Base-by-base conservation (phyloP, 2,113 vertebrate genomes). In the Alouatta palliata region DNA sequence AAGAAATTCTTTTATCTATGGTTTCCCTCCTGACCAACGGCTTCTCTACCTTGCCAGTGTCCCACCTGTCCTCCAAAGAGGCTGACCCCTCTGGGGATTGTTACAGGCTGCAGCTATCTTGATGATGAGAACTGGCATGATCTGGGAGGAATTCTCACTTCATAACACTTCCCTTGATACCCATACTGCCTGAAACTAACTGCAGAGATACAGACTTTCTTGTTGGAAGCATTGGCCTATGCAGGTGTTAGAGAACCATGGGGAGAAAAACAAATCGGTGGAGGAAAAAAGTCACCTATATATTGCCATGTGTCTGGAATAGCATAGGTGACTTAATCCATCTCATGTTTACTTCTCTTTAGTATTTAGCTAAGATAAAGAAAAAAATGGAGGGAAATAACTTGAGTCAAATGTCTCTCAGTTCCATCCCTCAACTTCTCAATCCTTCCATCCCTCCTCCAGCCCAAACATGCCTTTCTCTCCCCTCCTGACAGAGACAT, bases 11-110 rank as follows among this genome's bases (percentile, higher is more conserved):
- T n/a, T 11, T 94, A 17, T 43, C 54, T 8, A 37, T 71, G 61
- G 54, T 19, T 56, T 75, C 47, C 12, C 8, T 54, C 66, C 77
- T 66, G 16, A 68, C 47, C 16, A n/a, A 49, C 73, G 49, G n/a
- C 25, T 47, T n/a, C 32, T 71, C 83, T 14, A 5, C 54, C 16
- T 92, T 11, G 5, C 9, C 17, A 84, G 52, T 23, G 12, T 30
- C 35, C 30, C 80, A 61, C 10, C 73, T 66, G 37, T 56, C 21
- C 21, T 64, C 47, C 45, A 47, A 52, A 71, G 12, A 14, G 19
- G 35, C 16, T 16, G 49, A n/a, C 25, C 10, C 35, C 52, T 17
- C 56, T 52, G 0, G 0, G 12, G 43, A 37, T 25, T 80, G 16
- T 17, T n/a, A 19, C 8, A 17, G 14, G 3, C 43, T 37, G 12